Base-by-base conservation (phyloP, 1,140 invertebrate species). In the Lethrus apterus region DNA sequence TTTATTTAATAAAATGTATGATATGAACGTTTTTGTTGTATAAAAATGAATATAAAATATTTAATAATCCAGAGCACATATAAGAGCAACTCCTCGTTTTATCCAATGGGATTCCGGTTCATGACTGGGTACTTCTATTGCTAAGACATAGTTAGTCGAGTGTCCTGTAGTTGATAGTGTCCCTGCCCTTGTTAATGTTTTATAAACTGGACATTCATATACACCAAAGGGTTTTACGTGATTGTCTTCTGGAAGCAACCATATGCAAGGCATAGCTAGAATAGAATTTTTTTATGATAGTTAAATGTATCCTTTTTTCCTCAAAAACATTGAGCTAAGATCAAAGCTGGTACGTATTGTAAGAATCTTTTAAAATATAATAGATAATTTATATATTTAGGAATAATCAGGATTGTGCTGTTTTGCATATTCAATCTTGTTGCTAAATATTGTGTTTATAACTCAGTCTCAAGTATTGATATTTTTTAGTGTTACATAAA, bases 121-220 rank as follows among this genome's bases (percentile, higher is more conserved):
- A 13, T 73, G 61, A 2, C 76, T 80, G 1, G 78, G 74, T 18
- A 90, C 67, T 48, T 80, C 76, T 35, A 87, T 77, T 9, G 79
- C 72, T 45, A 88, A 63, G 10, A 90, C 81, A 63, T 83, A 89
- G 68, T 89, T 89, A 3, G 84, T 86, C 1, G 84, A 87, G 63
- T 88, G 79, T 15, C 84, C 76, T n/a, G 84, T 79, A n/a, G 86
- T 84, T 43, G 83, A 81, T 44, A 89, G 57, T n/a, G 73, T 75
- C 43, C 84, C 75, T 29, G 77, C 76, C 36, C 86, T 70, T 48
- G 70, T 70, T 51, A 73, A 70, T 0, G 80, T 89, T 67, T 87
- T 87, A 70, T 89, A 89, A 7, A 85, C 74, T 0, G 86, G 86
- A 60, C 81, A 85, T 44, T 72, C 69, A 62, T 86, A 89, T 10